Evolutionary conservation across 1,140 invertebrate species (phyloP).

Genomic region (Drosophila burlai): DNA sequence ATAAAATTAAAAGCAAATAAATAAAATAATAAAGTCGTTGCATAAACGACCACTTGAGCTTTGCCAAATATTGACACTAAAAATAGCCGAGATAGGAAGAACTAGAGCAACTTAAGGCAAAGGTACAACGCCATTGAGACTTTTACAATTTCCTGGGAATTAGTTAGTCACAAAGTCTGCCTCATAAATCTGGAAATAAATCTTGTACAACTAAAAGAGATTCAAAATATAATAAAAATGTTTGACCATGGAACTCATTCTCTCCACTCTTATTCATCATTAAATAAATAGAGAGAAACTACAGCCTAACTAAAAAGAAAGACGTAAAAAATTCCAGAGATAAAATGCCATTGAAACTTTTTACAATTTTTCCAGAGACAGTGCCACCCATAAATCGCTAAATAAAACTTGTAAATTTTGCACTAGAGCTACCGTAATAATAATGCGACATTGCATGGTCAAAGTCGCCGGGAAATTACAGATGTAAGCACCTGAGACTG

Average conservation of each 20-base stretch:
- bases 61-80: conserved; percentile 2
- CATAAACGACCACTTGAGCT: background rate
- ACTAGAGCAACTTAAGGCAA: background rate
- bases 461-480: conserved; percentile 13
- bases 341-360: conserved; percentile 10
- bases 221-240: background rate
- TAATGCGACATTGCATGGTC: conserved; percentile 22
- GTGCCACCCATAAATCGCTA: conserved; percentile 8
- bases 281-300: background rate
- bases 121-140: background rate
- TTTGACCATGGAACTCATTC: background rate
- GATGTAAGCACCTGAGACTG: conserved; percentile 26
- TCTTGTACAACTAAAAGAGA: background rate
- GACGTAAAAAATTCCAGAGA: conserved; percentile 2
- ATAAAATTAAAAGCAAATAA: conserved; percentile 1
- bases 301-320: background rate
- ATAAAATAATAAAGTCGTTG: background rate
- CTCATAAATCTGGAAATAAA: conserved; percentile 21
- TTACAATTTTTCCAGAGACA: conserved; percentile 12
- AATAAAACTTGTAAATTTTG: conserved; percentile 7
- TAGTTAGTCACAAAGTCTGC: background rate
- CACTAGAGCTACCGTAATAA: conserved; percentile 4
- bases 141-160: conserved; percentile 23
- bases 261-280: background rate
- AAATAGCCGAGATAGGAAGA: conserved; percentile 7